phyloP scores from a whole-genome alignment of 2,888 invertebrate genomes.

The Parascotia fuliginaria region DNA sequence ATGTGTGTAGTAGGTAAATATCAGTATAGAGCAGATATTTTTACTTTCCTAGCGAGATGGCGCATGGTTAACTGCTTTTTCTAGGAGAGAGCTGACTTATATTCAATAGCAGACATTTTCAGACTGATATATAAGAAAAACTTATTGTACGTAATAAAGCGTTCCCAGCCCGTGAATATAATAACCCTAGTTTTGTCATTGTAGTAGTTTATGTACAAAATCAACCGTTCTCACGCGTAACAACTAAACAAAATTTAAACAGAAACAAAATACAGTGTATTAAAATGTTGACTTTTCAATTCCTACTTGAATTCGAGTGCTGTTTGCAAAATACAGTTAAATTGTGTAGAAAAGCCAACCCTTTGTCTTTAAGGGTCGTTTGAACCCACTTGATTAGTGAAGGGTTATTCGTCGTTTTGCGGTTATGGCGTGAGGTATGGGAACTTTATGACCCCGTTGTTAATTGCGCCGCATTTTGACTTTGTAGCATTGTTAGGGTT shows the following conservation, averaged over 20 bases:
- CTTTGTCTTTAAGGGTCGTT: conserved; percentile 65
- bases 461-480: conserved; percentile 24
- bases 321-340: conserved; percentile 82
- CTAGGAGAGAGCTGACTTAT: no score
- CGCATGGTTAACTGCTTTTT: no score
- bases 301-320: conserved; percentile 60
- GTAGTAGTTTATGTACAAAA: background rate
- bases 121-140: no score
- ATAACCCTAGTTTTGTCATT: no score
- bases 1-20: no score
- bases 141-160: no score
- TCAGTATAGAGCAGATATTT: no score
- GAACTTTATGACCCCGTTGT: conserved; percentile 33
- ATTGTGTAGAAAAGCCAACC: conserved; percentile 64
- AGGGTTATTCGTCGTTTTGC: conserved; percentile 53
- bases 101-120: no score
- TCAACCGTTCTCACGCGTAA: conserved; percentile 60
- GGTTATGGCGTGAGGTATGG: conserved; percentile 24
- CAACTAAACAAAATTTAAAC: conserved; percentile 42
- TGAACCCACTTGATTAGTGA: conserved; percentile 60
- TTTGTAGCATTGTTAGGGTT: conserved; percentile 29
- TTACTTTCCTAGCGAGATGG: no score
- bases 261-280: conserved; percentile 60
- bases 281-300: conserved; percentile 61
- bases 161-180: no score